Base-by-base conservation (phyloP, 2,113 vertebrate species). In the Apteryx mantelli region DNA sequence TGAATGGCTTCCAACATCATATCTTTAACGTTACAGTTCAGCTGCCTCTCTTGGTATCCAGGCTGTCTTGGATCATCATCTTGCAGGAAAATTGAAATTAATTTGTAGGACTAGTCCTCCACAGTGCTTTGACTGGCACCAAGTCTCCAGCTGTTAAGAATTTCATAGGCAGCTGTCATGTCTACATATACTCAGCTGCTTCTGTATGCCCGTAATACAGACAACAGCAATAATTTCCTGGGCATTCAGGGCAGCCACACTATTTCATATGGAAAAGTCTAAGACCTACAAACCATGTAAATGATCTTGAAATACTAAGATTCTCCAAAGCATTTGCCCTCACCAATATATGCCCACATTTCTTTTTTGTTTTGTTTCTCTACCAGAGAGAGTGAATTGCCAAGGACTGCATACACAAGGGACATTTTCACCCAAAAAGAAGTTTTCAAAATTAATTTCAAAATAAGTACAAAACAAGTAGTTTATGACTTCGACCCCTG, bases 231-330 rank as follows among this genome's bases (percentile, higher is more conserved):
- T 19, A 13, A 42, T 30, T 36, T 73, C 44, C 34, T n/a, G 32
- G n/a, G 22, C 4, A 0, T 42, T n/a, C 50, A 26, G 2, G 12
- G 36, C 1, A 84, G 21, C 5, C 0, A 14, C 1, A 1, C 52
- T 42, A 9, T 26, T 13, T 52, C 4, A 7, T 3, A 12, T 16
- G 77, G 20, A 11, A 21, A 84, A 75, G 32, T 9, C 32, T 1
- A 36, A 52, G 14, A 34, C 5, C 16, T 68, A 24, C 42, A 85
- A 80, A 42, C 2, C 7, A 19, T 1, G 4, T 5, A 64, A 82
- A n/a, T 16, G 2, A 20, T 24, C 48, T 58, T 11, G 13, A 85
- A 88, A 79, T n/a, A 56, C 26, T 0, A 0, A 77, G 10, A 50
- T 9, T 58, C 38, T 58, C 63, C 32, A 83, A 82, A 93, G 58